Evolutionary conservation across 2,797 vertebrate genomes (phyloP).

Genomic region (Sebastes itinus): DNA sequence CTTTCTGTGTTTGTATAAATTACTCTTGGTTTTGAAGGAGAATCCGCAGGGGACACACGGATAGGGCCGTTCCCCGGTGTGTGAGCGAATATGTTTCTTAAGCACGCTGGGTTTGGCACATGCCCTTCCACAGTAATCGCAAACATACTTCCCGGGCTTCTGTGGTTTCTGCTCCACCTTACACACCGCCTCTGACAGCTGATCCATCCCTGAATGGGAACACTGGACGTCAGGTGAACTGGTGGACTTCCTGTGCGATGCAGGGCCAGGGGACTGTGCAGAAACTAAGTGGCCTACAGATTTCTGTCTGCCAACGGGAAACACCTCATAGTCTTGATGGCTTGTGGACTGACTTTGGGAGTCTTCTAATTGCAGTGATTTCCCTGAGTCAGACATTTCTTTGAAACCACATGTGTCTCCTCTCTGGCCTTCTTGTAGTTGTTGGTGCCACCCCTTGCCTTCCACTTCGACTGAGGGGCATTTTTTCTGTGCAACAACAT

Average conservation of each 20-base stretch:
- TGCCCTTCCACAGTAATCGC: conserved; percentile 97
- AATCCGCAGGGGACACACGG: conserved; percentile 98
- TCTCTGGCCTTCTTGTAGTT: conserved; percentile 82
- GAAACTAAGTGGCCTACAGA: conserved; percentile 30
- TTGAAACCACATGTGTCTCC: conserved; percentile 71
- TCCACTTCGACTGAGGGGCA: conserved; percentile 85
- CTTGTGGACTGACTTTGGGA: conserved; percentile 73
- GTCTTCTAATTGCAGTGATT: conserved; percentile 83
- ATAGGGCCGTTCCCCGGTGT: conserved; percentile 97
- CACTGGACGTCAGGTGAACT: conserved; percentile 86
- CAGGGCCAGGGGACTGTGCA: conserved; percentile 79
- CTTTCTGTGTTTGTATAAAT: conserved; percentile 99
- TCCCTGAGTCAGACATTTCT: conserved; percentile 88
- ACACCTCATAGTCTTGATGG: conserved; percentile 69
- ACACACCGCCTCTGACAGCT: conserved; percentile 84
- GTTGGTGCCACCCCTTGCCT: conserved; percentile 82
- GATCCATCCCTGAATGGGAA: conserved; percentile 89
- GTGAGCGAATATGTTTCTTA: conserved; percentile 98
- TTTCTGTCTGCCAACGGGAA: conserved; percentile 61
- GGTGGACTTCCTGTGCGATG: conserved; percentile 88
- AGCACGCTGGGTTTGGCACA: conserved; percentile 99
- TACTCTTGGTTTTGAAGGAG: conserved; percentile 99
- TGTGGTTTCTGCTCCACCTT: conserved; percentile 95
- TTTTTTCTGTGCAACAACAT: conserved; percentile 83
- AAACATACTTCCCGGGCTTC: conserved; percentile 97